Base-by-base conservation (phyloP, 2,888 invertebrate species). In the Drosophila paucipuncta region DNA sequence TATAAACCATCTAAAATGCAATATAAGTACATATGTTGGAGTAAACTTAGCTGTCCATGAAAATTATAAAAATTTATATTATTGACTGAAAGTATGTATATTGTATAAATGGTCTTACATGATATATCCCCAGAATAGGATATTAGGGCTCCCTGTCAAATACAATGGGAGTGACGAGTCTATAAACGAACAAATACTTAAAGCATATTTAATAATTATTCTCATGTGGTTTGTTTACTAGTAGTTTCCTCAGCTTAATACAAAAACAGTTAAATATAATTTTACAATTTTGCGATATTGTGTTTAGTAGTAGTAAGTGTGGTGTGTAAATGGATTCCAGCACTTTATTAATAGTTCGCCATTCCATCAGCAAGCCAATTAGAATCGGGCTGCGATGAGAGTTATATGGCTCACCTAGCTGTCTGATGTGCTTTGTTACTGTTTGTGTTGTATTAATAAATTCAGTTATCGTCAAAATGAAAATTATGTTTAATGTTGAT, bases 1-100 rank as follows among this genome's bases (percentile, higher is more conserved):
- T 73, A 68, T 83, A 86, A 77, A 80, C 71, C 71, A 85, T 80
- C 72, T 85, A 83, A 83, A 83, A 74, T 86, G 70, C 84, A 78
- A 80, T 73, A 80, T 83, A 83, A 83, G 83, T 83, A 83, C 83
- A 86, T 81, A 76, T 81, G 58, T 83, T 70, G 78, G 71, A 77
- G 69, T 76, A 75, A 73, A 77, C 74, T 79, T 73, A 73, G 71
- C 69, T 72, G 73, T 76, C 62, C 67, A 72, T 67, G 67, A 73
- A 83, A 83, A 71, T 76, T 43, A 77, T 77, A 80, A 68, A 68
- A 72, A 71, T 73, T 47, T 78, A 70, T 73, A 64, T 70, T 76
- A 58, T 65, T 80, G 67, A 69, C 69, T 84, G 69, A 63, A 63
- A 71, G 54, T 78, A 66, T 75, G 66, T 67, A 64, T 79, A 62